Evolutionary conservation across 2,113 vertebrate genomes (phyloP).

Genomic region (Corythaeola cristata): DNA sequence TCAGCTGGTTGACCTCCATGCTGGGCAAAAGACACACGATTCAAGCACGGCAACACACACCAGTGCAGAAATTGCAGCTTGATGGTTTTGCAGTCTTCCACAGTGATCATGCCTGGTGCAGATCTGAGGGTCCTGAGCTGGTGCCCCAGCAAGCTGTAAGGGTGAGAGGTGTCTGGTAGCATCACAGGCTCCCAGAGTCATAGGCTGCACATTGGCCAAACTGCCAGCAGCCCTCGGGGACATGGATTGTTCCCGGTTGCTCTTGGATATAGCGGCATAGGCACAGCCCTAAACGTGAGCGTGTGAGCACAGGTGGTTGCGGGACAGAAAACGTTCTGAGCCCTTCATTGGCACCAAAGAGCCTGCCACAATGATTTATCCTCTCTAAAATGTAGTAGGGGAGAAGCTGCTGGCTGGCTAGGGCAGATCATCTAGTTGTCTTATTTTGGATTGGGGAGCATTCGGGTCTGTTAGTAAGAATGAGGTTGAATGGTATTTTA

Average conservation of each 20-base stretch:
- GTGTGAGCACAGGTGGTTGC: neutral
- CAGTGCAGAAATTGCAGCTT: neutral
- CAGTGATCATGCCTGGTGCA: neutral
- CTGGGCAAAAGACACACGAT: neutral
- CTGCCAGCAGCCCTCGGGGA: neutral
- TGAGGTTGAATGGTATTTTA: neutral
- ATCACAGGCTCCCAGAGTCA: neutral
- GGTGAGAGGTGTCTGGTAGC: neutral
- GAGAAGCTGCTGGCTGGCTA: neutral
- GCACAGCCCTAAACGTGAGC: neutral
- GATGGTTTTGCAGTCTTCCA: neutral
- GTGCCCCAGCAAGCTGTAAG: neutral
- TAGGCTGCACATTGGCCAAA: neutral
- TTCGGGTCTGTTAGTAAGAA: neutral
- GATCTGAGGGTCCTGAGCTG: neutral
- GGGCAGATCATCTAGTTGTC: neutral
- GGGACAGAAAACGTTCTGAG: neutral
- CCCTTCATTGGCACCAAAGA: neutral
- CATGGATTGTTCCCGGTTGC: neutral
- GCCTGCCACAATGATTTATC: neutral
- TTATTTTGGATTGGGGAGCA: neutral
- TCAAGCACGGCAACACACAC: neutral
- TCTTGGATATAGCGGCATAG: neutral
- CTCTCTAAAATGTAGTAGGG: neutral
- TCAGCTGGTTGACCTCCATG: neutral